Percentiles rank a stretch among this genome's conserved stretches.
These are phyloP conservation scores for Polyergus mexicanus DNA, from an alignment of 1,140 invertebrate genomes.

Conservation along the genomic window DNA sequence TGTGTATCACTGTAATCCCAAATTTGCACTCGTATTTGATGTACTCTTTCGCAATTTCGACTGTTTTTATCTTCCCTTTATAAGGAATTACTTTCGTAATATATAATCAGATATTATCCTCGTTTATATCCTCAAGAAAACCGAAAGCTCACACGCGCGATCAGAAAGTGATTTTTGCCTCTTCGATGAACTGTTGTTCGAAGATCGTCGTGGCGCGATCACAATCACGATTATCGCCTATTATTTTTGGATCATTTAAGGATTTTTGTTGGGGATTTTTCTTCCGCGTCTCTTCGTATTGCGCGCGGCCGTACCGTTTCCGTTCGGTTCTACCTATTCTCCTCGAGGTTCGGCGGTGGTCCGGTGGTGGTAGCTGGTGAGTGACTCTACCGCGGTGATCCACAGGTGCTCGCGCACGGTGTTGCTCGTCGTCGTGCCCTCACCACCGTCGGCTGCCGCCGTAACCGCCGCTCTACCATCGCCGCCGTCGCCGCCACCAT, in stretches of 20 bases:
- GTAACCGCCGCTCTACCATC: slow-evolving; percentile 45
- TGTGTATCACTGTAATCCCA: slow-evolving; percentile 37
- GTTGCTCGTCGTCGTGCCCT: slow-evolving; percentile 73
- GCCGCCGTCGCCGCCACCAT: slow-evolving; percentile 60
- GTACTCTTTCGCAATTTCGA: not conserved
- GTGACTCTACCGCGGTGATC: slow-evolving; percentile 84
- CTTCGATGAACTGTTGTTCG: not conserved
- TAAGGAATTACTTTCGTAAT: not conserved
- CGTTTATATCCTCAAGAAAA: not conserved
- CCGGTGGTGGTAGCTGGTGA: slow-evolving; percentile 85
- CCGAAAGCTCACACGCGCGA: not conserved
- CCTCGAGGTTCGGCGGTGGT: slow-evolving; percentile 78
- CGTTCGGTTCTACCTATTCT: slow-evolving; percentile 66
- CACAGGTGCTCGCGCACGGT: slow-evolving; percentile 84
- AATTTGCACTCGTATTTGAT: slow-evolving; percentile 28
- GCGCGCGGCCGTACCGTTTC: slow-evolving; percentile 50
- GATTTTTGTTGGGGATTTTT: not conserved
- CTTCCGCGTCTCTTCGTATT: not conserved
- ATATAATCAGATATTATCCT: not conserved
- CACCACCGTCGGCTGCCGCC: slow-evolving; percentile 76
- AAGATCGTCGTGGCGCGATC: slow-evolving; percentile 3
- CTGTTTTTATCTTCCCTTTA: not conserved
- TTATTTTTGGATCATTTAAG: not conserved
- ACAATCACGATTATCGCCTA: not conserved
- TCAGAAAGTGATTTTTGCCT: not conserved